These are phyloP conservation scores for Pachyuromys duprasi DNA, from an alignment of 2,797 vertebrate genomes.

Conservation along the genomic window DNA sequence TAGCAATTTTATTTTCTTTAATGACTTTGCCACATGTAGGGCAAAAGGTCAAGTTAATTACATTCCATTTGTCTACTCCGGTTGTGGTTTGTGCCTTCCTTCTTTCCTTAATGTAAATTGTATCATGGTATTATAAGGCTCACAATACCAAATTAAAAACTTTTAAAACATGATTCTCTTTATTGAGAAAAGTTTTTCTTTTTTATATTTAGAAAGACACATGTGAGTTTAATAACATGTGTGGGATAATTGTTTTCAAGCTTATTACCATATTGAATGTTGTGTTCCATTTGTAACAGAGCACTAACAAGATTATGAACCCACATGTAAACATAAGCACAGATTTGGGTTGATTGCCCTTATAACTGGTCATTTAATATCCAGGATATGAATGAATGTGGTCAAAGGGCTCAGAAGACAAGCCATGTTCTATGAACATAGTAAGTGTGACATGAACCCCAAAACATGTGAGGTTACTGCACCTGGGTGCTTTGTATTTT, in stretches of 20 bases:
- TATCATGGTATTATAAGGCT: not conserved
- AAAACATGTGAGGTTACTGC: not conserved
- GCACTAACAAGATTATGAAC: not conserved
- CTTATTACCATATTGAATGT: not conserved
- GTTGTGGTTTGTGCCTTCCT: not conserved
- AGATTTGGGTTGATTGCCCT: not conserved
- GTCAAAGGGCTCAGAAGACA: not conserved
- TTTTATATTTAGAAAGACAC: conserved; percentile 5
- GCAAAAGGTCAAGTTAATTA: not conserved
- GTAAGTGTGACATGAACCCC: not conserved
- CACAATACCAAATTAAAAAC: not conserved
- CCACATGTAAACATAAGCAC: not conserved
- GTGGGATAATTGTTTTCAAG: not conserved
- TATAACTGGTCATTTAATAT: not conserved
- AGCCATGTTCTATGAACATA: not conserved
- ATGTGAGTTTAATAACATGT: not conserved
- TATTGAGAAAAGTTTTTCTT: not conserved
- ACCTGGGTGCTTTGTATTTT: not conserved
- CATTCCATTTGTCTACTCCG: not conserved
- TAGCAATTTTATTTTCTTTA: not conserved
- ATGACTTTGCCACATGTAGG: not conserved
- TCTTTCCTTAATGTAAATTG: not conserved
- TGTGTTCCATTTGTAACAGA: not conserved
- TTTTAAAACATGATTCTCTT: not conserved
- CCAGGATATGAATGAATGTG: not conserved